Conservation (phyloP, 2,797 vertebrate genomes). For the Rhinophrynus dorsalis region DNA sequence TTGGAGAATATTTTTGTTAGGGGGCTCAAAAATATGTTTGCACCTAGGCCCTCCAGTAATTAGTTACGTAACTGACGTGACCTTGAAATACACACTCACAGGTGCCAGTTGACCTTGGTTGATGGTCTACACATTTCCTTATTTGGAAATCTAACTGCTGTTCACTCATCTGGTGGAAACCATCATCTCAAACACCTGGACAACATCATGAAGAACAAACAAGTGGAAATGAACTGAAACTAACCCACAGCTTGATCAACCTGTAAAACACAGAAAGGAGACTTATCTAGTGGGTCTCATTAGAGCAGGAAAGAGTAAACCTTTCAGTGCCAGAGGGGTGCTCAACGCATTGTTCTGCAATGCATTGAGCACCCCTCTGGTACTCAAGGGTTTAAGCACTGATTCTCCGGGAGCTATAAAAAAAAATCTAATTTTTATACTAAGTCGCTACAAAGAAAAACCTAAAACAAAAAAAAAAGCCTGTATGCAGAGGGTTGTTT, state of each 20-base stretch:
- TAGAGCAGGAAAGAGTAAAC: conserved; percentile 68
- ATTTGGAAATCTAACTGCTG: conserved; percentile 24
- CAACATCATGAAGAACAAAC: neutral
- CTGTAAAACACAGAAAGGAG: neutral
- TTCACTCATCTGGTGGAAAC: conserved; percentile 21
- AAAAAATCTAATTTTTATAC: conserved; percentile 76
- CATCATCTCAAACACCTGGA: neutral
- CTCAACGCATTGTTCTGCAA: too few species aligned
- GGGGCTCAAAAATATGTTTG: too few species aligned
- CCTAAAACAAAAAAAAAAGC: too few species aligned
- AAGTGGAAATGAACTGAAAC: neutral
- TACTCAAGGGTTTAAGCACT: conserved; percentile 69
- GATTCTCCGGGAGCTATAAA: conserved; percentile 77
- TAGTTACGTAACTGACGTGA: too few species aligned
- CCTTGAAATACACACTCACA: neutral
- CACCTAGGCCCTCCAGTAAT: too few species aligned
- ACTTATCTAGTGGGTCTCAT: conserved; percentile 61
- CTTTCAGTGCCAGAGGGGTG: too few species aligned
- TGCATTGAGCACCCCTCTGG: neutral
- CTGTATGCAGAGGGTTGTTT: conserved; percentile 60
- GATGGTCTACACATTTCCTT: conserved; percentile 41
- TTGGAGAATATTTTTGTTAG: too few species aligned
- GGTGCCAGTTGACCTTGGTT: neutral
- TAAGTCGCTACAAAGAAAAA: conserved; percentile 68
- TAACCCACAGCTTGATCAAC: conserved; percentile 4